Conservation (phyloP, 2,113 vertebrate species). For the Lethenteron reissneri region DNA sequence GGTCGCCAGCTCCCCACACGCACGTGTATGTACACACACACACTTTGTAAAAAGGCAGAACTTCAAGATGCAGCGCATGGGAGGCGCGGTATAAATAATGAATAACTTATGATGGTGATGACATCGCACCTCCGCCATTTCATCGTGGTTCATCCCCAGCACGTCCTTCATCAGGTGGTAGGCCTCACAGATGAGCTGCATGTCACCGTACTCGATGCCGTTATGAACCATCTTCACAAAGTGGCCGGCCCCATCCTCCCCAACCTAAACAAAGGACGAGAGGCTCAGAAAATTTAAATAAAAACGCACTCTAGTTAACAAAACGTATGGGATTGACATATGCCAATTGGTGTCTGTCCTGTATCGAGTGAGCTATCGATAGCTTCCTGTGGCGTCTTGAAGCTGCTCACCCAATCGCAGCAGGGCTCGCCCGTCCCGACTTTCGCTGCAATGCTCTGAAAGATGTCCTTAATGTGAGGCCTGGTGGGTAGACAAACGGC, state of each 20-base stretch:
- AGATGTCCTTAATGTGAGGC: constrained; percentile 84
- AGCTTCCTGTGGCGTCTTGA: not conserved
- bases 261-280: constrained; percentile 34
- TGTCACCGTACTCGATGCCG: constrained; percentile 95
- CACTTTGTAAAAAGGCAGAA: not conserved
- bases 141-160: constrained; percentile 46
- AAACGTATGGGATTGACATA: too few species aligned
- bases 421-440: constrained; percentile 82
- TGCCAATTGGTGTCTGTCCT: too few species aligned
- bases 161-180: constrained; percentile 95
- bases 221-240: constrained; percentile 99
- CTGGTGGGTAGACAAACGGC: constrained; percentile 19
- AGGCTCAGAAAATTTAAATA: not conserved
- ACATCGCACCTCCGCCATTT: constrained; percentile 53
- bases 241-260: constrained; percentile 75
- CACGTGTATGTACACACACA: not conserved
- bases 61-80: too few species aligned
- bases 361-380: too few species aligned
- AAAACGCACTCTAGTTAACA: too few species aligned
- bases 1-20: not conserved
- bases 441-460: constrained; percentile 83
- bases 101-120: too few species aligned
- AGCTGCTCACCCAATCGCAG: constrained; percentile 70
- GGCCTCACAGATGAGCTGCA: constrained; percentile 96
- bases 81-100: too few species aligned